phyloP scores from a whole-genome alignment of 2,797 vertebrate species.

The Pygocentrus nattereri region DNA sequence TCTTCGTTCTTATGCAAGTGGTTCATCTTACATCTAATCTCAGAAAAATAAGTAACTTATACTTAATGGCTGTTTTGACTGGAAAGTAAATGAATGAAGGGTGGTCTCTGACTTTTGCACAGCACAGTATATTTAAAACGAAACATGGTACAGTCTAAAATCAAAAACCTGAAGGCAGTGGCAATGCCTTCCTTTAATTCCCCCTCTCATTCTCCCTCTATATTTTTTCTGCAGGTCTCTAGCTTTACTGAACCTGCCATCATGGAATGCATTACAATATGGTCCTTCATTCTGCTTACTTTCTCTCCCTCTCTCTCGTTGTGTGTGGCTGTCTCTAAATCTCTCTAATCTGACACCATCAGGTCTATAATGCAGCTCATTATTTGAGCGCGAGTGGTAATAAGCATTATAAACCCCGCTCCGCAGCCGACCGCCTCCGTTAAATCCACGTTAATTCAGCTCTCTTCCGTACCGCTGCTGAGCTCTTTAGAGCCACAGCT shows the following conservation, averaged over 20 bases:
- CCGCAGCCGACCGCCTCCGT: slow-evolving; percentile 58
- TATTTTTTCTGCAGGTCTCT: not conserved
- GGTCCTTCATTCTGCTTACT: not conserved
- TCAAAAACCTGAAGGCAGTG: too few relatives aligned
- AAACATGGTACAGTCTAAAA: too few relatives aligned
- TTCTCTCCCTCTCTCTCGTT: slow-evolving; percentile 30
- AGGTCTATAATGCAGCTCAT: slow-evolving; percentile 77
- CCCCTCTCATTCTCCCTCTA: not conserved
- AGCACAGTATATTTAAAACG: too few relatives aligned
- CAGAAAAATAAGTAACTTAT: too few relatives aligned
- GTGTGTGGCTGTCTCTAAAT: slow-evolving; percentile 68
- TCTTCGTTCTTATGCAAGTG: too few relatives aligned
- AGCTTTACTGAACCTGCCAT: not conserved
- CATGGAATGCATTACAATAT: not conserved
- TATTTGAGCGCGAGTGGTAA: slow-evolving; percentile 73
- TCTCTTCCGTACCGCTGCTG: slow-evolving; percentile 45
- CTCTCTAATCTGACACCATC: slow-evolving; percentile 79
- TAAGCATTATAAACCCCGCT: slow-evolving; percentile 73
- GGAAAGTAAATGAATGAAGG: too few relatives aligned
- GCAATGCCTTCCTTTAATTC: not conserved
- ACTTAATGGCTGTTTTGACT: too few relatives aligned
- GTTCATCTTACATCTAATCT: too few relatives aligned
- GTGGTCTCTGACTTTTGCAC: too few relatives aligned
- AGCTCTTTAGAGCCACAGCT: slow-evolving; percentile 9
- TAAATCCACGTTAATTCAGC: slow-evolving; percentile 74